A percentile compares a stretch with the other conserved stretches of the same genome.
Conservation (phyloP, 2,797 vertebrate genomes). For the Melanogrammus aeglefinus region DNA sequence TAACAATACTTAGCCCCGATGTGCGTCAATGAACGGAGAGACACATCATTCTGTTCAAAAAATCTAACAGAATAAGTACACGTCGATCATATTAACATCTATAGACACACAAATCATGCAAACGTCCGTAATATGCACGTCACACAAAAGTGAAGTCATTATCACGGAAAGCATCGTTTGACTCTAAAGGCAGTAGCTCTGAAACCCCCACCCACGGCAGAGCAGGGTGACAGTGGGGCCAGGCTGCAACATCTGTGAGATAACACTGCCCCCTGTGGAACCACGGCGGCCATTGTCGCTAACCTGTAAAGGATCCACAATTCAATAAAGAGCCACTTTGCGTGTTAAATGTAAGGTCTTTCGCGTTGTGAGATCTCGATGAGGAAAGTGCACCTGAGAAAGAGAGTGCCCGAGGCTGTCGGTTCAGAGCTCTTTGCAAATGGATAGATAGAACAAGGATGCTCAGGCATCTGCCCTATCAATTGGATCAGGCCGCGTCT, state of each 20-base stretch:
- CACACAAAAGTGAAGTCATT: neutral
- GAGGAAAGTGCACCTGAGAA: neutral
- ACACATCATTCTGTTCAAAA: neutral
- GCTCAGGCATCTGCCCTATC: neutral
- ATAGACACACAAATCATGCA: neutral
- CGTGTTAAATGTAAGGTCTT: neutral
- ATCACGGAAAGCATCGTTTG: neutral
- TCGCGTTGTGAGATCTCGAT: neutral
- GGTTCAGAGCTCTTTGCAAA: neutral
- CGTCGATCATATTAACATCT: neutral
- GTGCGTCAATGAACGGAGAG: neutral
- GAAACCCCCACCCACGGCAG: slow-evolving; percentile 25
- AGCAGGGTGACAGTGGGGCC: slow-evolving; percentile 25
- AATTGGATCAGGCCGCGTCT: slow-evolving; percentile 10
- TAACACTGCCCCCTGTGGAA: slow-evolving; percentile 58
- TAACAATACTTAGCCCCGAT: neutral
- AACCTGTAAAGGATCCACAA: neutral
- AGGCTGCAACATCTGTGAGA: slow-evolving; percentile 45
- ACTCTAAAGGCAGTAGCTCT: slow-evolving; percentile 6
- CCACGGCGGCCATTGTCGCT: slow-evolving; percentile 8
- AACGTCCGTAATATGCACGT: neutral
- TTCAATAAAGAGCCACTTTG: neutral
- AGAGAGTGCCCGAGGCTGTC: neutral
- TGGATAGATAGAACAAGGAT: slow-evolving; percentile 5
- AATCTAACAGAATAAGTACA: neutral